Percentiles rank a stretch among this genome's conserved stretches.
These are phyloP conservation scores for Drosophila mulleri DNA, from an alignment of 2,888 invertebrate species.

Conservation along the genomic window DNA sequence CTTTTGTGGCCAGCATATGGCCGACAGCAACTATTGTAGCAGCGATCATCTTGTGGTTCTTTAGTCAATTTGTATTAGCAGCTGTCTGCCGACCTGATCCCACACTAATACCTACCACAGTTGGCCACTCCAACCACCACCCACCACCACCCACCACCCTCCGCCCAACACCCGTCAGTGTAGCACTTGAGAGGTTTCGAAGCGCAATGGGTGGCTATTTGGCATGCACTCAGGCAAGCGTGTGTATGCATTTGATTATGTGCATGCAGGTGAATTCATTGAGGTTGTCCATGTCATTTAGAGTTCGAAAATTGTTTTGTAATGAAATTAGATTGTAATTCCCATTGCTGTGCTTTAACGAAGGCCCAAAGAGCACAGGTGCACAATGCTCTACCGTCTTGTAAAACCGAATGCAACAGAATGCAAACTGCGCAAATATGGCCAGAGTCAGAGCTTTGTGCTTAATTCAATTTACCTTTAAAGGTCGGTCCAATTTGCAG, in stretches of 20 bases:
- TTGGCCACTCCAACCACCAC: background rate
- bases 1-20: slow-evolving; percentile 66
- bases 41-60: slow-evolving; percentile 65
- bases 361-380: slow-evolving; percentile 24
- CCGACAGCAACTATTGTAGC: slow-evolving; percentile 29
- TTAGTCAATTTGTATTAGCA: slow-evolving; percentile 69
- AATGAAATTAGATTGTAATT: slow-evolving; percentile 76
- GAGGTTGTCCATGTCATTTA: slow-evolving; percentile 51
- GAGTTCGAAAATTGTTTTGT: slow-evolving; percentile 72
- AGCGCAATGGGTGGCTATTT: slow-evolving; percentile 60
- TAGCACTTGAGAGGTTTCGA: slow-evolving; percentile 26
- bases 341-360: slow-evolving; percentile 56
- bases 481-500: slow-evolving; percentile 12
- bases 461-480: slow-evolving; percentile 42
- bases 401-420: background rate
- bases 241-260: background rate
- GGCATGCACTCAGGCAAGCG: slow-evolving; percentile 11
- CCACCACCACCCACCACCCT: background rate
- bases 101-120: background rate
- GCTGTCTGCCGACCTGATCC: slow-evolving; percentile 17
- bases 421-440: slow-evolving; percentile 27
- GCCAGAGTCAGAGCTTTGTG: background rate
- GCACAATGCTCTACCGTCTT: slow-evolving; percentile 7
- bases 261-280: background rate
- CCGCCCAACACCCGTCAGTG: background rate